Conservation (phyloP, 1,140 invertebrate species). For the Brachionus koreanus region DNA sequence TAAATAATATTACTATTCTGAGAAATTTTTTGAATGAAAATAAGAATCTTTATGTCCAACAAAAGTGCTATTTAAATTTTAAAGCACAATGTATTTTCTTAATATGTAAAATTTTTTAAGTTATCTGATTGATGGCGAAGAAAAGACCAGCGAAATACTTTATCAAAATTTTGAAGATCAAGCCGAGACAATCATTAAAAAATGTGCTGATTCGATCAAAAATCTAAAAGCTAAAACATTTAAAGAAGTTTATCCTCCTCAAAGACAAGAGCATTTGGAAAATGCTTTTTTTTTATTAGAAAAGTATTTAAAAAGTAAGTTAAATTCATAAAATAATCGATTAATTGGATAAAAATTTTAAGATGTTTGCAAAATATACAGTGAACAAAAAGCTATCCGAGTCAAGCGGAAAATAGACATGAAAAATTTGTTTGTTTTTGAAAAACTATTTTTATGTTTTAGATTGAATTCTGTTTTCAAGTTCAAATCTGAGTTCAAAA, state of each 20-base stretch:
- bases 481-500: slow-evolving; percentile 5
- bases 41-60: slow-evolving; percentile 5
- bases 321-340: background rate
- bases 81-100: background rate
- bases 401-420: background rate
- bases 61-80: background rate
- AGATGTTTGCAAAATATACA: slow-evolving; percentile 36
- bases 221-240: background rate
- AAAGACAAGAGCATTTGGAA: slow-evolving; percentile 4
- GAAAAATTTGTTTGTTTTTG: slow-evolving; percentile 34
- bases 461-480: background rate
- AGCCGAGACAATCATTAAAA: slow-evolving; percentile 21
- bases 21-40: slow-evolving; percentile 35
- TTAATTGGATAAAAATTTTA: background rate
- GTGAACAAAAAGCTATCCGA: slow-evolving; percentile 27
- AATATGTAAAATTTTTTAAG: background rate
- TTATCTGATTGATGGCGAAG: background rate
- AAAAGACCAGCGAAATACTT: background rate
- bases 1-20: slow-evolving; percentile 14
- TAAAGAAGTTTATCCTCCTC: slow-evolving; percentile 4
- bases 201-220: slow-evolving; percentile 16
- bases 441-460: background rate
- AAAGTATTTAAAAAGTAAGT: slow-evolving; percentile 42
- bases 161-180: slow-evolving; percentile 25
- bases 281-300: slow-evolving; percentile 28